Base-by-base conservation (phyloP, 2,797 vertebrate genomes). In the Acrossocheilus wenchowensis region DNA sequence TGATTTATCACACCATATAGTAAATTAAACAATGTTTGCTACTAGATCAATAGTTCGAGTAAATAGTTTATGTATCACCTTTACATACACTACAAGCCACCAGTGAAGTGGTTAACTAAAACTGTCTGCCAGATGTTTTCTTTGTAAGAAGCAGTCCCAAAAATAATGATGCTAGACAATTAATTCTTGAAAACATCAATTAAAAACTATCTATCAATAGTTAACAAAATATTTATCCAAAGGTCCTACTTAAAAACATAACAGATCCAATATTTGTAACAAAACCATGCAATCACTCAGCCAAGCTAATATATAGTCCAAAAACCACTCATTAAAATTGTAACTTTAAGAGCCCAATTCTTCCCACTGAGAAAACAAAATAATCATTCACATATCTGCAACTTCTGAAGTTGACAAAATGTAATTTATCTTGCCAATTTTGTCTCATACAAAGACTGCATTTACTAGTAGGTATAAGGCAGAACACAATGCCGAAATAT, bases 281-380 rank as follows among this genome's bases (percentile, higher is more conserved):
- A 78, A 78, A 78, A 71, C 5, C 57, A 83, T 69, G 9, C 15
- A 54, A 52, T 23, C 2, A 7, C 68, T 36, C 34, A 36, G 21
- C 39, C 26, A 36, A 71, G 30, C 14, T 41, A 71, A 52, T 26
- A 62, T 45, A 68, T 4, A 39, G 26, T 26, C 19, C 48, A 54
- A 82, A 81, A 17, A 36, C 6, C 34, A 72, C 41, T 41, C 26
- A 62, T 23, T 64, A 80, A 79, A 75, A 52, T 60, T 43, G 64
- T 60, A 34, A 21, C 12, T 62, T 83, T 81, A 86, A 86, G 39
- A 60, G 36, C 19, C 41, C 41, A 43, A 64, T 66, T 72, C 84
- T 87, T 89, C 81, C 86, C 84, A 86, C 52, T 86, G 77, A 77
- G 71, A 86, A 85, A 89, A 86, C 60, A 41, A 34, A 62, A 87